A percentile compares a stretch with the other conserved stretches of the same genome.
Evolutionary conservation across 2,113 vertebrate species (phyloP).

Genomic region (Cyphomyrus plagiostoma): DNA sequence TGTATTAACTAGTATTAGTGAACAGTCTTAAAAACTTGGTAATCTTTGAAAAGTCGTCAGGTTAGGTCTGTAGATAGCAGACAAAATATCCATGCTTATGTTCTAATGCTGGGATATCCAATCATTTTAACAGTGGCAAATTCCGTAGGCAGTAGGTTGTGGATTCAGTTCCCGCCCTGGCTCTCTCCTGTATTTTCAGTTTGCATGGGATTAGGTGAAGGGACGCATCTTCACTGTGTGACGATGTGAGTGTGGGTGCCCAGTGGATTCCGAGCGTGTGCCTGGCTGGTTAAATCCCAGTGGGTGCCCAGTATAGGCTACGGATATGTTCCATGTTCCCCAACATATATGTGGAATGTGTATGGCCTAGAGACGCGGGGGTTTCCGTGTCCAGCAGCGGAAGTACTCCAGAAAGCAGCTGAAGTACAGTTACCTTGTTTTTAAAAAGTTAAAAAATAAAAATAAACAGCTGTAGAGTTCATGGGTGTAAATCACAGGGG

Average conservation of each 20-base stretch:
- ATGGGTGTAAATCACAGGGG: too few relatives aligned
- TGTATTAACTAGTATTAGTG: not conserved
- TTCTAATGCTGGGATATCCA: not conserved
- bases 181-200: not conserved
- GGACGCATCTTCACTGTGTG: not conserved
- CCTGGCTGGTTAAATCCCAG: not conserved
- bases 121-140: not conserved
- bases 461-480: not conserved
- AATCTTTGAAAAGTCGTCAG: not conserved
- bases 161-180: not conserved
- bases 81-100: not conserved
- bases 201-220: not conserved
- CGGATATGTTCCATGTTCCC: not conserved
- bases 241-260: not conserved
- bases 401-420: not conserved
- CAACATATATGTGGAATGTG: not conserved
- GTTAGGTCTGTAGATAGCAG: not conserved
- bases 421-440: not conserved
- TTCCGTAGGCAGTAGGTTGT: not conserved
- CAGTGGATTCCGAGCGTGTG: not conserved
- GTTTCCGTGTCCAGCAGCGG: not conserved
- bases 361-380: not conserved
- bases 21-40: not conserved
- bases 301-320: not conserved
- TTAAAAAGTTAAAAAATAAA: too few relatives aligned